Base-by-base conservation (phyloP, 2,113 vertebrate species). In the Peromyscus leucopus region DNA sequence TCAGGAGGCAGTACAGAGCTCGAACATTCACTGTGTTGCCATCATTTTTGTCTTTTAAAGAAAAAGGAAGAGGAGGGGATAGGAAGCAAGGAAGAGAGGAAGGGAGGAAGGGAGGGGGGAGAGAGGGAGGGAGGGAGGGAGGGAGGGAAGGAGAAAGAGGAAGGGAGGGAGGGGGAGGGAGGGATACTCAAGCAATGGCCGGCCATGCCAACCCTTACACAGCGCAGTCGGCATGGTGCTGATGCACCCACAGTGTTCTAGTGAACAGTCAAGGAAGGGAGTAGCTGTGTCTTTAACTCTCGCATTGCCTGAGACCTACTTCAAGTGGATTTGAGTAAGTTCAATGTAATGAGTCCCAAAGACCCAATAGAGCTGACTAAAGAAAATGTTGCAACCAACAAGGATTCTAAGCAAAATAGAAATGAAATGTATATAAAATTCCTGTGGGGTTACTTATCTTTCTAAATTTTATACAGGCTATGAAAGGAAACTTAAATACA, bases 371-470 rank as follows among this genome's bases (percentile, higher is more conserved):
- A 92, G 59, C 48, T 82, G 42, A 91, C 94, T 94, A 97, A 91
- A 92, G 33, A 42, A 93, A 74, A 87, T 24, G 92, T 96, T 79
- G 59, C 36, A 96, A 84, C 89, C 87, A 92, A 88, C 95, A 94
- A 72, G n/a, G 80, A 82, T 92, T 95, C 57, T 67, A 79, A 92
- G 39, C 69, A 59, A 95, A 96, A 80, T 67, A 57, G 55, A 96
- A 94, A 91, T 39, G 61, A 97, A 94, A 46, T 94, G 48, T 84
- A 26, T 74, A 71, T 95, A 78, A 96, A 96, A 95, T 74, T 91
- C 36, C 79, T 94, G 0, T 28, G 31, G 26, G 61, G 72, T 93
- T 95, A 72, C 79, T 92, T 90, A 87, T 61, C 92, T 96, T 87
- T 92, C 75, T 39, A 61, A 95, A 26, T 88, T 95, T 55, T 55